Base-by-base conservation (phyloP, 2,888 invertebrate species). In the Cetonia aurata region DNA sequence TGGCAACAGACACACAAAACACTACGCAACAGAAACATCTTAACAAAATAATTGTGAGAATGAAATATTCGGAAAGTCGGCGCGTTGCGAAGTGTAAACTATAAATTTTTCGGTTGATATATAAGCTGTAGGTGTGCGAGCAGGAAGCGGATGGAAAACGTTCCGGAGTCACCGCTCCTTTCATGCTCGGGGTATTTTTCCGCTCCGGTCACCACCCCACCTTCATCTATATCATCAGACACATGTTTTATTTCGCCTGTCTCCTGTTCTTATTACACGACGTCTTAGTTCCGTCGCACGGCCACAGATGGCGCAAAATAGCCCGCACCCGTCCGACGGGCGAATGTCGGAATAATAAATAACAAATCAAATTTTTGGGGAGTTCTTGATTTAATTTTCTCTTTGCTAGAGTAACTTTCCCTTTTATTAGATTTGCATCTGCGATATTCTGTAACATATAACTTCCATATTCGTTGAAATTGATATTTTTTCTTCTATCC, bases 241-340 rank as follows among this genome's bases (percentile, higher is more conserved):
- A 80, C 78, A 80, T 80, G 80, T 80, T 81, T 80, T 80, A 81
- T 79, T 79, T 80, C 80, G 73, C 72, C 75, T 53, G 65, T 70
- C 73, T 73, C 75, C 71, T 74, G 71, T 76, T 74, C 77, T 75
- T 77, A 74, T 76, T 75, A 76, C 19, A 56, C 56, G 15, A 56
- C 15, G 37, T 75, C 76, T 78, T 77, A 77, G 77, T 77, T 62
- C 17, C 12, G 17, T 62, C 33, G 46, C 10, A 15, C 62, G 12
- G 48, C 48, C 48, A 33, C 31, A 62, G 48, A 62, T 48, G 48
- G 48, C 48, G 60, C 9, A 48, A 12, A 6, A 48, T 60, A 15
- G 46, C 17, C 15, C 17, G 10, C 8, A 17, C 44, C 13, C 10
- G 44, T n/a, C 44, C 8, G 10, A 48, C 1, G 17, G 6, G 9